Evolutionary conservation across 1,140 invertebrate genomes (phyloP), one percentile per base, ranked within the genome.

Genomic region (Drosophila pectinifera): DNA sequence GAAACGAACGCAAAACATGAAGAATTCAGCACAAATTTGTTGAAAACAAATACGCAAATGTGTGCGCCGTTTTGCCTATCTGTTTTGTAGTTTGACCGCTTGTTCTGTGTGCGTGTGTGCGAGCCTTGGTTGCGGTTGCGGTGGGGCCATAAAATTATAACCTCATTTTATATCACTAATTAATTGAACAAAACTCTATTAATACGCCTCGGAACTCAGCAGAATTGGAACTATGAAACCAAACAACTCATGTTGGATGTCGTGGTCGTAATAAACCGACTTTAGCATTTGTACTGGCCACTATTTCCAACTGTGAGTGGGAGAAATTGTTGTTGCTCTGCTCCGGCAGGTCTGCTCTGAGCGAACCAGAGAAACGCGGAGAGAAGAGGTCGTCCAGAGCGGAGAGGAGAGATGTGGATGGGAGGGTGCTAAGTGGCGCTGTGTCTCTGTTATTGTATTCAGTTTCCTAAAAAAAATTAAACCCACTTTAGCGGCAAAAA

Each of bases 201-300:
- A 36, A 31, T 58, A 16, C 24, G 57, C 38, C 28, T 34, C 8
- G 14, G 49, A 68, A 55, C 54, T 53, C 11, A 13, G 31, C 31
- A 53, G 49, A 20, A 36, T 51, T 42, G 48, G 22, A 57, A 63
- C 28, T 45, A 49, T 48, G 24, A 20, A 53, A 78, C 63, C 76
- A 72, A 79, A 75, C 82, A 79, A 62, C 65, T 64, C 82, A 59
- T 76, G 61, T n/a, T 79, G 79, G 57, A 76, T 79, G 79, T 64
- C 79, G 79, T 68, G 68, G 82, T 80, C 76, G 85, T 65, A 86
- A 86, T 86, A 86, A 88, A 88, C 62, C 78, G 62, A 80, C 55
- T 75, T 84, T 73, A 67, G 46, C 76, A 72, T 80, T 49, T 57
- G 34, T 56, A 57, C 67, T 69, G 64, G 42, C 41, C 24, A 77